Base-by-base conservation (phyloP, 1,140 invertebrate species). In the Ceratina australensis region DNA sequence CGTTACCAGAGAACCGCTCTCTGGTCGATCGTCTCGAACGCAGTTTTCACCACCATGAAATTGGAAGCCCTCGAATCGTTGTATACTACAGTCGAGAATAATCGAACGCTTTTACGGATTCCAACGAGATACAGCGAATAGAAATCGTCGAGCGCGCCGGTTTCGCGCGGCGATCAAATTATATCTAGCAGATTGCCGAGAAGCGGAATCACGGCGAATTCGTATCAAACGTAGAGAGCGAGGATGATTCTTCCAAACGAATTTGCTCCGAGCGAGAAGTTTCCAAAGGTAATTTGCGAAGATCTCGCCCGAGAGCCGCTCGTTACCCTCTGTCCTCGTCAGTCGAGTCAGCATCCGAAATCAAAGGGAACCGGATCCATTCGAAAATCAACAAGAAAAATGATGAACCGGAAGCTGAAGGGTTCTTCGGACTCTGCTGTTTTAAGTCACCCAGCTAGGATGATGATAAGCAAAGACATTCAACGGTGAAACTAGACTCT, bases 211-310 rank as follows among this genome's bases (percentile, higher is more conserved):
- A 42, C 10, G 33, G 33, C 5, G 33, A 42, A 10, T 42, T 42
- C 10, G 33, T 42, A 42, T 42, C 33, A 42, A 42, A 42, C 33
- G 33, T 5, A 42, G 33, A 42, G 33, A 42, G 5, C 33, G 5
- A 42, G 33, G 33, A 42, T 42, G 33, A 42, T 42, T 42, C 33
- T 42, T 42, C 5, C 33, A 42, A 42, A 42, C 33, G 33, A 42
- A 2, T n/a, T 50, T 18, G 63, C 3, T 10, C 7, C 49, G 10
- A n/a, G 49, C 15, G 65, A 49, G 52, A 67, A 67, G 24, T 28
- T 67, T 28, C 65, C 49, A 52, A 42, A 52, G 49, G 24, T 22
- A 52, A 66, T 66, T 66, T 26, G 18, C 33, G 61, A 63, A 42
- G 26, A 63, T 63, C 28, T 20, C n/a, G 54, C 63, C 26, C 63